These are phyloP conservation scores for Hypena proboscidalis DNA, from an alignment of 2,888 invertebrate genomes.

Conservation along the genomic window DNA sequence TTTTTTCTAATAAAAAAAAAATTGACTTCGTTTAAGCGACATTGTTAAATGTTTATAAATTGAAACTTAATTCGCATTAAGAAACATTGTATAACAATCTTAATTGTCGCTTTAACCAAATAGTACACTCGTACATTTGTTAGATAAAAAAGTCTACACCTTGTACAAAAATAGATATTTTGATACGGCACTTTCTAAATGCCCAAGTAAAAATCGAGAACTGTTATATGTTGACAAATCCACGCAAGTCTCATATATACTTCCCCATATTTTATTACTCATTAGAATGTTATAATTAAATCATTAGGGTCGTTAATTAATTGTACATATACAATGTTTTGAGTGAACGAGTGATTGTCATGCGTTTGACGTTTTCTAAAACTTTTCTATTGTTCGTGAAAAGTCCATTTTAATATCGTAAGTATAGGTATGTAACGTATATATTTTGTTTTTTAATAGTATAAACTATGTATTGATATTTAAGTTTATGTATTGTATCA, in stretches of 20 bases:
- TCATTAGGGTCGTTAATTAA: slow-evolving; percentile 39
- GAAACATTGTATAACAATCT: no score
- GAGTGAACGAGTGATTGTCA: slow-evolving; percentile 33
- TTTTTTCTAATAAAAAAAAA: no score
- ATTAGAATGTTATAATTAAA: slow-evolving; percentile 32
- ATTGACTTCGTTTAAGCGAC: no score
- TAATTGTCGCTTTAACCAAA: no score
- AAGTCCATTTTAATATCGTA: slow-evolving; percentile 34
- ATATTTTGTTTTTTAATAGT: slow-evolving; percentile 17
- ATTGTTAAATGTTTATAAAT: no score
- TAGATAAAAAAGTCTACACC: slow-evolving; percentile 10
- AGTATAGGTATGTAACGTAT: slow-evolving; percentile 41
- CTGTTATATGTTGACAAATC: slow-evolving; percentile 18
- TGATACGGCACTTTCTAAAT: slow-evolving; percentile 35
- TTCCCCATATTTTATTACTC: slow-evolving; percentile 42
- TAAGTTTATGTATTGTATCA: no score
- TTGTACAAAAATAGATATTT: slow-evolving; percentile 38
- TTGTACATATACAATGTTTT: slow-evolving; percentile 45
- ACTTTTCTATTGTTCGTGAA: slow-evolving; percentile 45
- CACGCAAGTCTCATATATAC: slow-evolving; percentile 23
- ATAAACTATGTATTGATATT: slow-evolving; percentile 29
- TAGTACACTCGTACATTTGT: no score
- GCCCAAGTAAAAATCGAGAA: slow-evolving; percentile 21
- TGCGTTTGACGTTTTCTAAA: slow-evolving; percentile 40
- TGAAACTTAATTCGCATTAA: no score